Percentiles rank a stretch among this genome's conserved stretches.
Evolutionary conservation across 2,888 invertebrate species (phyloP).

Genomic region (Teleiodes luculella): DNA sequence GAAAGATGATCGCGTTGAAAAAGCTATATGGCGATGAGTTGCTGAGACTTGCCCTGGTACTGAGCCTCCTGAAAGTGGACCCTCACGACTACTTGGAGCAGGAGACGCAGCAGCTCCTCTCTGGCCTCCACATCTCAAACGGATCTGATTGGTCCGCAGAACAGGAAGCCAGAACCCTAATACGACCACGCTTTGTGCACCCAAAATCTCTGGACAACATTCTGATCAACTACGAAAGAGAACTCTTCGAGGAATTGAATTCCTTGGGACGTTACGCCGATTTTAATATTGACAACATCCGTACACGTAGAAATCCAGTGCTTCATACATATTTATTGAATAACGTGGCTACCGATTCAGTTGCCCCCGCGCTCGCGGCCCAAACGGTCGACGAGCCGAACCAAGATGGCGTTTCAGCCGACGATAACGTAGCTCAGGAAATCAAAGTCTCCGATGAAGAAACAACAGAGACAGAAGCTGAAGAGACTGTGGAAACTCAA

Average conservation of each 20-base stretch:
- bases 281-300: slow-evolving; percentile 54
- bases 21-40: slow-evolving; percentile 90
- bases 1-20: slow-evolving; percentile 86
- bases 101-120: slow-evolving; percentile 69
- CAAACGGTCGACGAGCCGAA: slow-evolving; percentile 45
- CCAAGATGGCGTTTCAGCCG: slow-evolving; percentile 61
- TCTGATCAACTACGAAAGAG: slow-evolving; percentile 84
- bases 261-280: slow-evolving; percentile 78
- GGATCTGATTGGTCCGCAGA: slow-evolving; percentile 84
- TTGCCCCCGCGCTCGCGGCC: slow-evolving; percentile 54
- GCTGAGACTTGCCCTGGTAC: slow-evolving; percentile 87
- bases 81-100: slow-evolving; percentile 83
- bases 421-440: slow-evolving; percentile 71
- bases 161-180: slow-evolving; percentile 73
- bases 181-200: slow-evolving; percentile 81
- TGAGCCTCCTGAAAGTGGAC: slow-evolving; percentile 88
- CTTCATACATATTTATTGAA: slow-evolving; percentile 74
- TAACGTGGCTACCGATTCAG: slow-evolving; percentile 69
- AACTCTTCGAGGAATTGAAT: slow-evolving; percentile 85
- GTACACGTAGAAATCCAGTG: slow-evolving; percentile 57
- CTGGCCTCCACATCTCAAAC: slow-evolving; percentile 80
- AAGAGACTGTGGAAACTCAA: neutral
- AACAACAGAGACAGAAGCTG: neutral
- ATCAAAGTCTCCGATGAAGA: slow-evolving; percentile 65
- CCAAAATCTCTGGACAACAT: slow-evolving; percentile 86